Conservation (phyloP, 35 echinoderm and acorn worm genomes). For the Ptychodera flava region DNA sequence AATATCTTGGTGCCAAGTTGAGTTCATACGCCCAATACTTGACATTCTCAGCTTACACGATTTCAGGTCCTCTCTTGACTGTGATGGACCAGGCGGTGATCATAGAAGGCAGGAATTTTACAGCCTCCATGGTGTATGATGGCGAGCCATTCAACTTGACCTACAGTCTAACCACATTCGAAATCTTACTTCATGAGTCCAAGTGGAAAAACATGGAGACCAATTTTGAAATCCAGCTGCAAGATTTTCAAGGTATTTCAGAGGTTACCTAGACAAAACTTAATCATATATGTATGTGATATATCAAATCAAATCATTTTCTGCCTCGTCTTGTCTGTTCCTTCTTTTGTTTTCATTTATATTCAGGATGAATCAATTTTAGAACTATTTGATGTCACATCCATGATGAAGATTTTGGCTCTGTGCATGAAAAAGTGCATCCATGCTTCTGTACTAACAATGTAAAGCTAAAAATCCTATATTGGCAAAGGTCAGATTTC, state of each 20-base stretch:
- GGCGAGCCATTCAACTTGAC: constrained; percentile 33
- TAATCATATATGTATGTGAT: too few species aligned
- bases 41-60: constrained; percentile 41
- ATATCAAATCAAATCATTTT: too few species aligned
- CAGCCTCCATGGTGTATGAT: constrained; percentile 29
- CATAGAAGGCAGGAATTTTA: constrained; percentile 46
- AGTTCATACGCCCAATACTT: constrained; percentile 46
- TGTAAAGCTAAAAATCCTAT: too few species aligned
- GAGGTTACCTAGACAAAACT: neutral
- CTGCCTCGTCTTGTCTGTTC: neutral
- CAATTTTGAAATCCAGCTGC: constrained; percentile 26
- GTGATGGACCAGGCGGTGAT: constrained; percentile 27
- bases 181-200: constrained; percentile 44
- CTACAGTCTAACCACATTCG: constrained; percentile 2
- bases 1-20: constrained; percentile 56
- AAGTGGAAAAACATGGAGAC: constrained; percentile 40
- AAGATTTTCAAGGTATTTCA: constrained; percentile 69
- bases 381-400: too few species aligned
- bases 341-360: too few species aligned
- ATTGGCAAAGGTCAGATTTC: too few species aligned
- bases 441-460: too few species aligned
- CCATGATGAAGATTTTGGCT: too few species aligned
- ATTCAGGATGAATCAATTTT: neutral
- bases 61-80: constrained; percentile 23
- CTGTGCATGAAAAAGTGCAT: too few species aligned